Base-by-base conservation (phyloP, 2,113 vertebrate species). In the Turdus rufiventris region DNA sequence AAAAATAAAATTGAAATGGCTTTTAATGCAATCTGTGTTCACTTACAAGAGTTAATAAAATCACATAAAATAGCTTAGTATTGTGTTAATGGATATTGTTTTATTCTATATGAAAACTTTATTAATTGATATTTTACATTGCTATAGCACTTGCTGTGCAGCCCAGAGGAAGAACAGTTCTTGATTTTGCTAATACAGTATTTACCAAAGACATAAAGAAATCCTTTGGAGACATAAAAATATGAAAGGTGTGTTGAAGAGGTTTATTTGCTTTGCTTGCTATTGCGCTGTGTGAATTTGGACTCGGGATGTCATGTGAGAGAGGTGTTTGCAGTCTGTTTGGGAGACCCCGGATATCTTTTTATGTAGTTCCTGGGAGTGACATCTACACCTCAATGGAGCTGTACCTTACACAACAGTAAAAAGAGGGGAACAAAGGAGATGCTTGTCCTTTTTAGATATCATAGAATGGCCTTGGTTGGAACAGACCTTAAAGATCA, bases 1-100 rank as follows among this genome's bases (percentile, higher is more conserved):
- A 96, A 97, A 97, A 97, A 94, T 96, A 97, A 97, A 97, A 91
- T 40, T 70, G 78, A 96, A 97, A 96, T 89, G 95, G 95, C 94
- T 97, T 98, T 97, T 96, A 97, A 97, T 96, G 95, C 96, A 98
- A 97, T 97, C 96, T 97, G 96, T 98, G 97, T 98, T 98, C 98
- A 97, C 96, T 97, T 97, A 97, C 94, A 90, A 0, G 2, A 96
- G 76, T 85, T 97, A 97, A 97, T 97, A 98, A 97, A 98, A 97
- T 95, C 92, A 95, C 94, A 91, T 91, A 95, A 93, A 94, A 97
- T 96, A 98, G 93, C 91, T 97, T 97, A 92, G 91, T 71, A 97
- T 97, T 97, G 92, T 94, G 81, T 87, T 98, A 97, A 98, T 96
- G 96, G 94, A 51, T 76, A 95, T 89, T 97, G 79, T 88, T 91